Conservation (phyloP, 53 echinoderm and acorn worm species). For the Arbacia lixula region DNA sequence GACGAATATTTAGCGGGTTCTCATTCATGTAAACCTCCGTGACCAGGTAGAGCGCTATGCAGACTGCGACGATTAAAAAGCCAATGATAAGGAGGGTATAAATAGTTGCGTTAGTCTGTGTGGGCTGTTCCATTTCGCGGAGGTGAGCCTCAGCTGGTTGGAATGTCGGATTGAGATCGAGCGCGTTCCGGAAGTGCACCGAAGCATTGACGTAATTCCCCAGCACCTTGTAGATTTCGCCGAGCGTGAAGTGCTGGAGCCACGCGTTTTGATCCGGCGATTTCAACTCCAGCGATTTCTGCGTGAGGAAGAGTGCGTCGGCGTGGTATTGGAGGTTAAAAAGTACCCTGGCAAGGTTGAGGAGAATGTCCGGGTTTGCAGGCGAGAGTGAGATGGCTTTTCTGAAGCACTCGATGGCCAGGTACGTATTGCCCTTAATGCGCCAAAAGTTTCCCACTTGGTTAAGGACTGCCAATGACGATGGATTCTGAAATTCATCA, state of each 20-base stretch:
- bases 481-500: constrained; percentile 69
- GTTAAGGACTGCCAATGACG: constrained; percentile 88
- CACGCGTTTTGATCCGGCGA: constrained; percentile 89
- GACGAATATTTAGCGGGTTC: constrained; percentile 52
- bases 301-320: constrained; percentile 82
- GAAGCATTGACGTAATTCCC: constrained; percentile 79
- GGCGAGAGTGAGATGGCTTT: constrained; percentile 88
- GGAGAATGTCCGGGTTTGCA: constrained; percentile 89
- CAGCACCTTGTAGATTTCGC: constrained; percentile 87
- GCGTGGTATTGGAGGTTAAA: constrained; percentile 87
- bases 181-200: constrained; percentile 81
- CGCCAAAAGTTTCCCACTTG: constrained; percentile 99
- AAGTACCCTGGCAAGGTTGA: constrained; percentile 94
- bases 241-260: constrained; percentile 97
- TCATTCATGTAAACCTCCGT: constrained; percentile 78
- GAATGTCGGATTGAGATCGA: constrained; percentile 93
- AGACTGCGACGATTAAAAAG: constrained; percentile 80
- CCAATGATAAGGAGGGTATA: constrained; percentile 92
- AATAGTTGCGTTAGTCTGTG: constrained; percentile 75
- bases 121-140: constrained; percentile 78
- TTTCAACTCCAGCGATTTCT: constrained; percentile 83
- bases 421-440: constrained; percentile 87
- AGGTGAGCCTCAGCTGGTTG: constrained; percentile 92
- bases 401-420: constrained; percentile 96
- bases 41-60: constrained; percentile 79